Conservation (phyloP, 2,797 vertebrate genomes). For the Rhadinocentrus ornatus region DNA sequence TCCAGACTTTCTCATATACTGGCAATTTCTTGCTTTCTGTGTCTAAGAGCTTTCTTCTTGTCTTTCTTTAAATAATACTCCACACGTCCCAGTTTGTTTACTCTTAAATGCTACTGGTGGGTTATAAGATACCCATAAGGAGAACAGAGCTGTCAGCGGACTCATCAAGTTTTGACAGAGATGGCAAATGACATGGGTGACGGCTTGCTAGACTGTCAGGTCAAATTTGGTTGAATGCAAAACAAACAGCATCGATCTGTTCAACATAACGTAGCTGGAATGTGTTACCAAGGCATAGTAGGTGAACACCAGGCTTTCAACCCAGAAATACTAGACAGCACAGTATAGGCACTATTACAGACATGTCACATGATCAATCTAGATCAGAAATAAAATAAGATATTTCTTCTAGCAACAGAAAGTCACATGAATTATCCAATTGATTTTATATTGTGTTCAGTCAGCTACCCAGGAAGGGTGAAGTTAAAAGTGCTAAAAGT, state of each 20-base stretch:
- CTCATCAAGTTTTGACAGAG: slow-evolving; percentile 44
- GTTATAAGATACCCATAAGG: slow-evolving; percentile 24
- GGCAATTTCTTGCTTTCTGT: slow-evolving; percentile 9
- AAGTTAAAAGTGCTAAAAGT: background rate
- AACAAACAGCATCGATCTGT: slow-evolving; percentile 24
- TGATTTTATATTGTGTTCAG: background rate
- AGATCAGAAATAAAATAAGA: background rate
- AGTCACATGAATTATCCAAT: background rate
- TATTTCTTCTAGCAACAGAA: background rate
- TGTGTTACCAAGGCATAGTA: background rate
- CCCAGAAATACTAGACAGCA: slow-evolving; percentile 3
- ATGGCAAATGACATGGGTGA: slow-evolving; percentile 53
- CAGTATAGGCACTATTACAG: background rate
- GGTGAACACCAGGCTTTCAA: slow-evolving; percentile 30
- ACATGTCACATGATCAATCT: background rate
- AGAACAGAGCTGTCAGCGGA: slow-evolving; percentile 50
- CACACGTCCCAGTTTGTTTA: slow-evolving; percentile 17
- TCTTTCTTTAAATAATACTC: slow-evolving; percentile 2
- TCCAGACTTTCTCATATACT: slow-evolving; percentile 29
- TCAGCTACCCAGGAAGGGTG: background rate
- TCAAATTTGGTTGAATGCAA: slow-evolving; percentile 40
- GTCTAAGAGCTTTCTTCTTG: slow-evolving; percentile 23
- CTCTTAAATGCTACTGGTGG: slow-evolving; percentile 44
- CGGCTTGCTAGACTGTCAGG: slow-evolving; percentile 30
- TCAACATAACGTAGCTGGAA: slow-evolving; percentile 3